A percentile compares a stretch with the other conserved stretches of the same genome.
Conservation (phyloP, 2,113 vertebrate genomes). For the Pteruthius melanotis region DNA sequence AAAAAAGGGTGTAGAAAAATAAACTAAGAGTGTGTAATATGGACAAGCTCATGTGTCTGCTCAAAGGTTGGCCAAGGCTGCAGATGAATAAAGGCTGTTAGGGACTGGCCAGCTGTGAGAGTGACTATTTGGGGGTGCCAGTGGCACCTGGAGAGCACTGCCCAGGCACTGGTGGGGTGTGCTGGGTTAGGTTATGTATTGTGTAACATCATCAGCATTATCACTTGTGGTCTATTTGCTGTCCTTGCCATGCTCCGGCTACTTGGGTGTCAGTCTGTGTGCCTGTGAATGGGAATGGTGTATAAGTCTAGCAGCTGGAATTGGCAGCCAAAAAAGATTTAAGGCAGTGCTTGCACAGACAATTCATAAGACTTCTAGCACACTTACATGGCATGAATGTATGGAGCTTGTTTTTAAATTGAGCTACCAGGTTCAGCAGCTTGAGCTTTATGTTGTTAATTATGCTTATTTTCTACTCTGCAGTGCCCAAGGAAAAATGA, state of each 20-base stretch:
- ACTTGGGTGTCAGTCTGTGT: background rate
- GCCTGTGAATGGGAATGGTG: background rate
- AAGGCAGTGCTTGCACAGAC: background rate
- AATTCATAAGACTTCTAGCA: background rate
- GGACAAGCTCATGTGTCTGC: background rate
- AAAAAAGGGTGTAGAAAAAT: background rate
- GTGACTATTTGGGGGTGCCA: background rate
- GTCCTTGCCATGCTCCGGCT: background rate
- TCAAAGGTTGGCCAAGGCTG: background rate
- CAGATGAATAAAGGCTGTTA: background rate
- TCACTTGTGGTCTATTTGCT: background rate
- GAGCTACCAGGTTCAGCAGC: background rate
- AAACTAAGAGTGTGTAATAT: background rate
- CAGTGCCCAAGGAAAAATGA: background rate
- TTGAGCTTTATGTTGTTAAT: background rate
- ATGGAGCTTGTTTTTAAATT: background rate
- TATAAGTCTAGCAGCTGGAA: background rate
- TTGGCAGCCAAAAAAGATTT: background rate
- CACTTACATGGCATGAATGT: background rate
- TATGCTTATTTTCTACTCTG: background rate
- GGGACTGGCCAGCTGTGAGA: background rate
- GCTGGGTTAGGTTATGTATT: background rate
- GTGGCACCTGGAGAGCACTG: background rate
- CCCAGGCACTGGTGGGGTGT: background rate
- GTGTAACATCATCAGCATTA: background rate